Percentiles rank a stretch among this genome's conserved stretches.
Evolutionary conservation across 2,113 vertebrate species (phyloP).

Genomic region (Ochotona princeps): DNA sequence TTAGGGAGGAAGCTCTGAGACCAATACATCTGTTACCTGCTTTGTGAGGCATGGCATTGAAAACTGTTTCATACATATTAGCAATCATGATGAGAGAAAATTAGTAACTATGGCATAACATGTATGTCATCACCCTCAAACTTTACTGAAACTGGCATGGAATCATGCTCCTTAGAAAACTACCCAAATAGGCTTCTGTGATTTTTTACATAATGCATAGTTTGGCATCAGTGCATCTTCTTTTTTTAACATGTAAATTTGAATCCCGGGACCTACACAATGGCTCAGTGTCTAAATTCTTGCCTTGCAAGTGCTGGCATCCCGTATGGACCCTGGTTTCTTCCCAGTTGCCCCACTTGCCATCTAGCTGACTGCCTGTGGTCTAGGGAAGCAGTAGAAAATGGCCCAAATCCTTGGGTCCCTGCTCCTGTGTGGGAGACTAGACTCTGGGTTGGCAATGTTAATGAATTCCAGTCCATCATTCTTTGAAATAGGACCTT

Average conservation of each 20-base stretch:
- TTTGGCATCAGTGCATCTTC: too few species aligned
- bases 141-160: slow-evolving; percentile 30
- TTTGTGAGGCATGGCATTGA: slow-evolving; percentile 72
- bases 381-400: too few species aligned
- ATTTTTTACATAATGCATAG: not conserved
- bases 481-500: not conserved
- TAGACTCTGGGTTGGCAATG: not conserved
- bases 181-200: not conserved
- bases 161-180: not conserved
- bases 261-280: too few species aligned
- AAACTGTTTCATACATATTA: slow-evolving; percentile 60
- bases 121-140: not conserved
- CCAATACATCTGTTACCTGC: slow-evolving; percentile 66
- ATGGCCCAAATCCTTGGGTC: too few species aligned
- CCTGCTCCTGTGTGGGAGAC: too few species aligned
- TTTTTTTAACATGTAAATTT: too few species aligned
- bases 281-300: too few species aligned
- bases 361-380: too few species aligned
- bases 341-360: too few species aligned
- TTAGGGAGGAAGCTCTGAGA: slow-evolving; percentile 66
- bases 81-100: slow-evolving; percentile 3
- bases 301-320: too few species aligned
- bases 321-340: too few species aligned
- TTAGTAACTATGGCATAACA: not conserved
- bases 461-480: not conserved